phyloP scores from a whole-genome alignment of 2,113 vertebrate genomes.

The Panthera tigris region DNA sequence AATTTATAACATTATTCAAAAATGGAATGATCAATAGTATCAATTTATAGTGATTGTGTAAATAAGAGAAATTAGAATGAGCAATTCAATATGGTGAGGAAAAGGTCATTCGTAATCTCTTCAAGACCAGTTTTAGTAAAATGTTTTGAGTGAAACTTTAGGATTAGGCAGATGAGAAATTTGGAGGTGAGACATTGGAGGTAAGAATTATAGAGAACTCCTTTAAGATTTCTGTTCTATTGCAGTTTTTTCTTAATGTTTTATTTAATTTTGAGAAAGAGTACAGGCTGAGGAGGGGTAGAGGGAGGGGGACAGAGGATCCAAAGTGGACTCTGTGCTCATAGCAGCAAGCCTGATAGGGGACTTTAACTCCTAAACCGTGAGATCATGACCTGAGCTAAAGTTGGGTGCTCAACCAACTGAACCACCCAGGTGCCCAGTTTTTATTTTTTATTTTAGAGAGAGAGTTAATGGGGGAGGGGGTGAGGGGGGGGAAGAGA shows the following conservation, averaged over 20 bases:
- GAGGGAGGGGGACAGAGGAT: too few relatives aligned
- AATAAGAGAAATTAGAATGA: background rate
- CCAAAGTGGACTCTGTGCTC: too few relatives aligned
- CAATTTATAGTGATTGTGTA: background rate
- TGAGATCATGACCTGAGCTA: too few relatives aligned
- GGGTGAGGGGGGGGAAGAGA: rapidly evolving
- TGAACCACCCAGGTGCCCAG: too few relatives aligned
- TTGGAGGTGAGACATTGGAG: background rate
- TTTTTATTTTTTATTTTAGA: too few relatives aligned
- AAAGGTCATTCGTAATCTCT: background rate
- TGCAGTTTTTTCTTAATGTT: background rate
- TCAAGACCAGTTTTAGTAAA: background rate
- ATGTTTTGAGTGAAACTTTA: background rate
- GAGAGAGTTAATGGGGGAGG: too few relatives aligned
- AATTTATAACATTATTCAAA: background rate
- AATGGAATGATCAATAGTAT: background rate
- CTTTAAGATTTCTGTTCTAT: background rate
- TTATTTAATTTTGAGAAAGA: too few relatives aligned
- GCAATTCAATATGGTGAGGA: background rate
- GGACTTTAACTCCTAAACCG: too few relatives aligned
- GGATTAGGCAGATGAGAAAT: background rate
- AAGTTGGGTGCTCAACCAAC: too few relatives aligned
- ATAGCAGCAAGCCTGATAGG: too few relatives aligned
- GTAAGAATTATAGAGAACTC: background rate
- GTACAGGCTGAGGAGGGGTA: too few relatives aligned